Conservation (phyloP, 2,797 vertebrate genomes). For the Semaprochilodus insignis region DNA sequence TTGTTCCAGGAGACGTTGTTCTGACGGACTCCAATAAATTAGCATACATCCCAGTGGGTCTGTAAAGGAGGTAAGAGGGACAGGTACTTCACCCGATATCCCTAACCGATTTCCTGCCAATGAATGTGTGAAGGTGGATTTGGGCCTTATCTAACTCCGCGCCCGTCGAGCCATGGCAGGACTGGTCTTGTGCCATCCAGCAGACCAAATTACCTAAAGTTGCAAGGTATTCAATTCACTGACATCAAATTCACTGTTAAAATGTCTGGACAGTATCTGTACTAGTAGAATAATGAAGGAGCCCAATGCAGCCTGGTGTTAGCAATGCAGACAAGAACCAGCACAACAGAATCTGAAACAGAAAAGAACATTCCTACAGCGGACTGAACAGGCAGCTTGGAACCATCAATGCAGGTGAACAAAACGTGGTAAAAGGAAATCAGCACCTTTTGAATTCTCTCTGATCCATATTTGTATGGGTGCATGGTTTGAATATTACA, state of each 20-base stretch:
- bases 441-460: slow-evolving; percentile 10
- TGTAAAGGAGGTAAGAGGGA: neutral
- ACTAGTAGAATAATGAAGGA: neutral
- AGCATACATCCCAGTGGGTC: slow-evolving; percentile 5
- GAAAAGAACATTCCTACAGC: neutral
- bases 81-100: slow-evolving; percentile 18
- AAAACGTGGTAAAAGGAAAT: neutral
- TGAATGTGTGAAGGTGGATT: slow-evolving; percentile 2
- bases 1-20: neutral
- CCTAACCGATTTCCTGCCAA: slow-evolving; percentile 9
- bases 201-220: neutral
- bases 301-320: neutral
- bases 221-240: neutral
- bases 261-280: neutral
- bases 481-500: slow-evolving; percentile 1
- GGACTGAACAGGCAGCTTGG: neutral
- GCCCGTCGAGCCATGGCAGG: neutral
- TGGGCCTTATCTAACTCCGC: slow-evolving; percentile 7
- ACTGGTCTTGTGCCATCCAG: neutral
- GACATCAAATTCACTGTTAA: slow-evolving; percentile 18
- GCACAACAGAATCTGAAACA: neutral
- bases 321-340: neutral
- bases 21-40: slow-evolving; percentile 17
- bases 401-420: neutral
- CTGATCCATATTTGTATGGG: neutral